These are phyloP conservation scores for Numenius phaeopus DNA, from an alignment of 2,797 vertebrate genomes.

Conservation along the genomic window DNA sequence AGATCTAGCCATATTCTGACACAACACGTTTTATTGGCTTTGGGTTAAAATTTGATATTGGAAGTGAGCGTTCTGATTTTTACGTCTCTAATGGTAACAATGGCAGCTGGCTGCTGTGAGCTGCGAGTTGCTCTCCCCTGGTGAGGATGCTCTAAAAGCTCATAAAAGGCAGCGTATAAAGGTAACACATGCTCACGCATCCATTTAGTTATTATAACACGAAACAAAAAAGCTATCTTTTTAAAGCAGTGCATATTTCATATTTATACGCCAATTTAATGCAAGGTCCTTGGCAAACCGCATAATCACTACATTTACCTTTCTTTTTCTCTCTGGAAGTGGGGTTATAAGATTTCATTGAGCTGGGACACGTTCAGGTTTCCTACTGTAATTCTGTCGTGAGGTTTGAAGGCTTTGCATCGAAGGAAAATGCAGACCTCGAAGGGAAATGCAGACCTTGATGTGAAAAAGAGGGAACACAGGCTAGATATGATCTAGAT, in stretches of 20 bases:
- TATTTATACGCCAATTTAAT: not conserved
- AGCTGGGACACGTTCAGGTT: not conserved
- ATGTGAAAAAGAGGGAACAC: not conserved
- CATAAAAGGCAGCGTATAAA: conserved; percentile 53
- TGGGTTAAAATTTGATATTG: conserved; percentile 82
- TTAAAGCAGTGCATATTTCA: not conserved
- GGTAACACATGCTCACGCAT: conserved; percentile 42
- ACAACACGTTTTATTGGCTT: conserved; percentile 84
- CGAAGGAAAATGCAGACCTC: not conserved
- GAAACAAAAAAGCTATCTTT: not conserved
- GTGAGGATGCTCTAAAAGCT: conserved; percentile 30
- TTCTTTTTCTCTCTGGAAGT: not conserved
- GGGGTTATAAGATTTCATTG: not conserved
- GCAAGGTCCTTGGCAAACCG: not conserved
- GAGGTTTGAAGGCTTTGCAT: not conserved
- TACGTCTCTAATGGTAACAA: not conserved
- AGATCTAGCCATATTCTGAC: conserved; percentile 86
- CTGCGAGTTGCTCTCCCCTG: not conserved
- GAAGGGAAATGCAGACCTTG: not conserved
- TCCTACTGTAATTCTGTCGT: not conserved
- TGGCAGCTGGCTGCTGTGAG: conserved; percentile 48
- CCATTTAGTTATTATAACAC: not conserved
- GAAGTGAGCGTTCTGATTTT: conserved; percentile 26
- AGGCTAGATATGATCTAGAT: not conserved
- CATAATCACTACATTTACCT: not conserved